Evolutionary conservation across 2,888 invertebrate species (phyloP).

Genomic region (Pammene aurita): DNA sequence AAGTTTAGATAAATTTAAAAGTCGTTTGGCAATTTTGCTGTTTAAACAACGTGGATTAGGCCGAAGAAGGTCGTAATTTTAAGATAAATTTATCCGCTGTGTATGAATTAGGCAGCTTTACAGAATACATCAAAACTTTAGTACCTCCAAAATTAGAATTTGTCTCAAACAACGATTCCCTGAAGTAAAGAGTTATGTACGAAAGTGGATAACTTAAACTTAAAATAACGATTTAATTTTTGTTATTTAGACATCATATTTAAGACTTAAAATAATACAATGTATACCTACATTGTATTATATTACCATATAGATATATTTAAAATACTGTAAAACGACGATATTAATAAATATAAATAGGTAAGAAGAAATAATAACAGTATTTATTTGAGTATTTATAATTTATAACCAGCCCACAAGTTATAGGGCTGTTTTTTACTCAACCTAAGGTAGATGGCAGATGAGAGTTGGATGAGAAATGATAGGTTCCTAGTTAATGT

Average conservation of each 20-base stretch:
- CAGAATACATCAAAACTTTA: constrained; percentile 11
- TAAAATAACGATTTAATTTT: background rate
- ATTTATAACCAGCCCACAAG: too few relatives aligned
- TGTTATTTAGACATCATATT: background rate
- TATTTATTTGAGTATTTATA: too few relatives aligned
- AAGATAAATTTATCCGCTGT: background rate
- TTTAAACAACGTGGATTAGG: constrained; percentile 3
- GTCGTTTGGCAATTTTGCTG: constrained; percentile 1
- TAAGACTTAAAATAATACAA: background rate
- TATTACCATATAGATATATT: too few relatives aligned
- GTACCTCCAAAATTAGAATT: background rate
- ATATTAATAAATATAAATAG: too few relatives aligned
- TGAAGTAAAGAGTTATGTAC: background rate
- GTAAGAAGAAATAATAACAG: too few relatives aligned
- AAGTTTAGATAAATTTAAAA: background rate
- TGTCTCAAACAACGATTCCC: background rate
- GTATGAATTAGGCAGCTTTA: constrained; percentile 9
- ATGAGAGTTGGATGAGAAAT: too few relatives aligned
- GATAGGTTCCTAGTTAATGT: too few relatives aligned
- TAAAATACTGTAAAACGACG: too few relatives aligned
- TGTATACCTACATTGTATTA: too few relatives aligned
- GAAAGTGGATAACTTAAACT: constrained; percentile 25
- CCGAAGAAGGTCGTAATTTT: constrained; percentile 1
- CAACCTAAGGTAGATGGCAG: too few relatives aligned
- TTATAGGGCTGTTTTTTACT: too few relatives aligned